Conservation (phyloP, 2,113 vertebrate genomes). For the Tursiops truncatus region DNA sequence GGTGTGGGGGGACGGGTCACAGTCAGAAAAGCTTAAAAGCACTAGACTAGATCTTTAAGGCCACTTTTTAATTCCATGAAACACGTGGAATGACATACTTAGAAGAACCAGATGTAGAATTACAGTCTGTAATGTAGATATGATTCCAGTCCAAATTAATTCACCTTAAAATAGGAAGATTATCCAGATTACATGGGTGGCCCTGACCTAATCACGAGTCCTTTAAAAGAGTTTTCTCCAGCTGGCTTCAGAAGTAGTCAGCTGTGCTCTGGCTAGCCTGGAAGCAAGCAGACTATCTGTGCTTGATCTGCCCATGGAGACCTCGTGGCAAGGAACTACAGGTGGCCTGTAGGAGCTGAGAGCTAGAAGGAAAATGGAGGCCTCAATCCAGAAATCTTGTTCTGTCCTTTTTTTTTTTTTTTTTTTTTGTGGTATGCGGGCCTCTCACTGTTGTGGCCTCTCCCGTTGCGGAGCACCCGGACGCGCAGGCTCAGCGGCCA, state of each 20-base stretch:
- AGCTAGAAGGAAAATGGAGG: background rate
- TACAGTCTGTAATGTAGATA: background rate
- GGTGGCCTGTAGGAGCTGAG: background rate
- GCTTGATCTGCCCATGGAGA: background rate
- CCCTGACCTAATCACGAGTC: background rate
- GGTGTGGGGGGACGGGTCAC: background rate
- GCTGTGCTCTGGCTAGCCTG: background rate
- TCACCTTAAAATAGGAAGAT: constrained; percentile 7
- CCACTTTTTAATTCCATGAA: background rate
- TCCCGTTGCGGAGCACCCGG: no score
- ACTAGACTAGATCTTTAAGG: background rate
- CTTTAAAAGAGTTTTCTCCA: background rate
- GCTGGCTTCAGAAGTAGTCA: background rate
- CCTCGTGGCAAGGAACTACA: background rate
- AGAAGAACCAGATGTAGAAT: background rate
- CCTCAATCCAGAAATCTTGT: background rate
- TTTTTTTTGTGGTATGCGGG: no score
- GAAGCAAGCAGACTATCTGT: background rate
- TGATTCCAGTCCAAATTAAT: background rate
- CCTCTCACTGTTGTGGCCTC: no score
- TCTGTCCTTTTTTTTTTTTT: background rate
- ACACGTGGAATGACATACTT: background rate
- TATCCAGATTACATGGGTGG: background rate
- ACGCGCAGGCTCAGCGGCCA: no score
- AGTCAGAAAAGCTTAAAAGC: background rate